Base-by-base conservation (phyloP, 2,888 invertebrate species). In the Nomada ruficornis region DNA sequence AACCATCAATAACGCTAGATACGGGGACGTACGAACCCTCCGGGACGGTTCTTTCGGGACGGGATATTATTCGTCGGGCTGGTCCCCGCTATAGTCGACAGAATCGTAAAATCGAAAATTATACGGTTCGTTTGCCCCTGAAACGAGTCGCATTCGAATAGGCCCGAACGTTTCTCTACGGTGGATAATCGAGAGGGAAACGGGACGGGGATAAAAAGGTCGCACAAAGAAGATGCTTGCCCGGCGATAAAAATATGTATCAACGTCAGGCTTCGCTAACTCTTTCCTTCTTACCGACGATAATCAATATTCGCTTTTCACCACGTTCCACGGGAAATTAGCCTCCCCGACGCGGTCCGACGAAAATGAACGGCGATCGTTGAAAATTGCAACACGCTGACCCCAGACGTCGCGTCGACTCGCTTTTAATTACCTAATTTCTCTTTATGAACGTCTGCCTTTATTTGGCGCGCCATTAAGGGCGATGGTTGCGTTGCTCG, bases 391-490 rank as follows among this genome's bases (percentile, higher is more conserved):
- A 50, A 23, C 52, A 15, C 23, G 36, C 2, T 10, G 59, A 26
- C 29, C 10, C 15, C 2, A 42, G 18, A 7, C 13, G 50, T 15
- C 2, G 20, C 20, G 20, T 52, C 70, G n/a, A 18, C 68, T 68
- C 47, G 72, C 57, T 82, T 83, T 83, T 81, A 83, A 83, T 83
- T 83, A 78, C 64, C 81, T 68, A 82, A 82, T 82, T 75, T 82
- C 83, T 82, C 78, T 59, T 67, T n/a, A 62, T 64, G 72, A 63
- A 59, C 64, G 77, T 78, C 83, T 80, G 76, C 50, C 87, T 87
- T 79, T 87, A 86, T 87, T 87, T 85, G 87, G 87, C 64, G 73
- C 82, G 80, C 85, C 83, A 87, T 87, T 87, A 87, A 80, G 67
- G 71, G 50, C 70, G 75, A 73, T 65, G 71, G 15, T 50, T 26